Evolutionary conservation across 2,888 invertebrate species (phyloP), one percentile per base, ranked within the genome.

Genomic region (Ennomos quercinarius): DNA sequence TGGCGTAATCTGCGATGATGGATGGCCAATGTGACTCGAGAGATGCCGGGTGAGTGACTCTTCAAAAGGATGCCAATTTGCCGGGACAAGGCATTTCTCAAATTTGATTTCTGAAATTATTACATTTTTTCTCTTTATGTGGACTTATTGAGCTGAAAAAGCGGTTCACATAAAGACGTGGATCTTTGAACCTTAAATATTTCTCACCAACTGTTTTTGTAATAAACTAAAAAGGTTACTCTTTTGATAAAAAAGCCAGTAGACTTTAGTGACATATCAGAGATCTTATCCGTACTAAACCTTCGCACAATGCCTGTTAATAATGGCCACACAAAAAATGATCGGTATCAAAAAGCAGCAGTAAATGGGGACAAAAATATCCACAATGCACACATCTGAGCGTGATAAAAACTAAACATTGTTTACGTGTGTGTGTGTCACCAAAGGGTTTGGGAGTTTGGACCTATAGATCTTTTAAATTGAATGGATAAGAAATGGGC

Each of bases 251-350:
- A 74, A 89, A 84, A 82, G 77, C 74, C 83, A 76, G 83, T 81
- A 85, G 83, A 83, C 82, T 80, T 78, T 78, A 83, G 91, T 89
- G 91, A 91, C 91, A 92, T 86, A 85, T 88, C 86, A 76, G 78
- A 91, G 92, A 92, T 92, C 87, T 90, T 89, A 92, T 91, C 92
- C 83, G 72, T 77, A 77, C 78, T 88, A 86, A 90, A 86, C 81
- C 89, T 89, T 89, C 74, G 88, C 89, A 91, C 91, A 91, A 90
- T 88, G 81, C 81, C 61, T 71, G 74, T 79, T 86, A 87, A 91
- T 91, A 91, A 91, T 88, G 83, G 89, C 68, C 73, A 73, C 73
- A 87, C 84, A 92, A 92, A 91, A 91, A 92, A 84, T 82, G 87
- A 91, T 91, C 86, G 82, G 80, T 88, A 92, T 91, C 88, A 89